These are phyloP conservation scores for Epinotia brunnichana DNA, from an alignment of 2,888 invertebrate genomes.

Conservation along the genomic window DNA sequence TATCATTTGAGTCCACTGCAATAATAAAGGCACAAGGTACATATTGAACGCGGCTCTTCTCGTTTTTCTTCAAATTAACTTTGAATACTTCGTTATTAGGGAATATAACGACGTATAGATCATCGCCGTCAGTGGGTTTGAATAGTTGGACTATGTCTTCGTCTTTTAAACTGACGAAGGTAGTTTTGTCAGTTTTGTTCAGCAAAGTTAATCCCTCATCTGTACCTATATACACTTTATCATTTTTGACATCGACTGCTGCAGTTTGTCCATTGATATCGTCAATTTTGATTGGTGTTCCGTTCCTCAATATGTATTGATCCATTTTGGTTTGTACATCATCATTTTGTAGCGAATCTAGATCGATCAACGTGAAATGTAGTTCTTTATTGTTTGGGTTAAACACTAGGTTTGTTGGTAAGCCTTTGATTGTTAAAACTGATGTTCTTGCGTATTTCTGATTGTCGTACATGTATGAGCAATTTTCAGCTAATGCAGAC, in stretches of 20 bases:
- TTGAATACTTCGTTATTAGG: conserved; percentile 72
- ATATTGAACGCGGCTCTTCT: conserved; percentile 65
- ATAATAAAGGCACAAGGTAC: conserved; percentile 74
- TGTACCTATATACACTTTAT: conserved; percentile 71
- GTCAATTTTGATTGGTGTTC: conserved; percentile 67
- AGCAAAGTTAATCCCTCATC: conserved; percentile 69
- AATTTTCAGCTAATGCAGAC: conserved; percentile 63
- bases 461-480: conserved; percentile 62
- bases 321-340: conserved; percentile 77
- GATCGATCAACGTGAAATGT: conserved; percentile 73
- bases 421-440: conserved; percentile 70
- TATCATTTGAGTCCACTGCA: conserved; percentile 70
- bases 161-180: conserved; percentile 67
- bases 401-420: conserved; percentile 72
- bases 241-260: conserved; percentile 65
- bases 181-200: conserved; percentile 65
- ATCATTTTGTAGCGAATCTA: conserved; percentile 72
- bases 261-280: conserved; percentile 73
- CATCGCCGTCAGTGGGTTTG: conserved; percentile 62
- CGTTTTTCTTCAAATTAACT: conserved; percentile 65
- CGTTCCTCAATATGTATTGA: conserved; percentile 68
- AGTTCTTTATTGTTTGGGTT: conserved; percentile 67
- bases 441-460: conserved; percentile 61
- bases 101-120: conserved; percentile 69
- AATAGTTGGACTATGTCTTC: conserved; percentile 76